These are phyloP conservation scores for Coluber constrictor DNA, from an alignment of 2,797 vertebrate species.

Conservation along the genomic window DNA sequence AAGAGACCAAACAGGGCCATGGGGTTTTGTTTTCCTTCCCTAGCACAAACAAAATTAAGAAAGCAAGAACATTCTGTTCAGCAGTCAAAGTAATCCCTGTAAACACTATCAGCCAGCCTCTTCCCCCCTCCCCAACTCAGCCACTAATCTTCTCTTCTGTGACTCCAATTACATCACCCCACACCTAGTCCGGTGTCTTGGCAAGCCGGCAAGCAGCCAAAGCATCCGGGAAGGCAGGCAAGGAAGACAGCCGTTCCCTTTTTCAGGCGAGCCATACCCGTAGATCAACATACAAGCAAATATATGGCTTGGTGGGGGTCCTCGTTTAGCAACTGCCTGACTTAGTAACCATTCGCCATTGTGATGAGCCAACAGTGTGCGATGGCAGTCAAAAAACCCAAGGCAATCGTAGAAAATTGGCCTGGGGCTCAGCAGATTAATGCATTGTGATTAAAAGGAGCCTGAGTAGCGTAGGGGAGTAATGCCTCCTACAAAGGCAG, in stretches of 20 bases:
- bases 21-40: neutral
- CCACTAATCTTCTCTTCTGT: slow-evolving; percentile 30
- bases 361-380: no score
- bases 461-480: no score
- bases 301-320: neutral
- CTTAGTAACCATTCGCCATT: neutral
- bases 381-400: no score
- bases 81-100: slow-evolving; percentile 26
- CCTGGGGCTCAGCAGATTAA: no score
- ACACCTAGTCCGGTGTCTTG: slow-evolving; percentile 22
- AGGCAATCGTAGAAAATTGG: no score
- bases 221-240: neutral
- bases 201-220: neutral
- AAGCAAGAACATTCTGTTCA: slow-evolving; percentile 18
- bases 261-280: neutral
- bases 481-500: no score
- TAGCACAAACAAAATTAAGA: slow-evolving; percentile 5
- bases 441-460: no score
- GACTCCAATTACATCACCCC: neutral
- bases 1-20: neutral
- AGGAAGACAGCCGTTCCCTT: neutral
- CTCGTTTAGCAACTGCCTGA: neutral
- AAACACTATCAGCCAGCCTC: slow-evolving; percentile 25
- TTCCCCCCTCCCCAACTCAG: neutral
- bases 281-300: neutral